Percentiles rank a stretch among this genome's conserved stretches.
These are phyloP conservation scores for Anguilla anguilla DNA, from an alignment of 2,797 vertebrate genomes.

Conservation along the genomic window DNA sequence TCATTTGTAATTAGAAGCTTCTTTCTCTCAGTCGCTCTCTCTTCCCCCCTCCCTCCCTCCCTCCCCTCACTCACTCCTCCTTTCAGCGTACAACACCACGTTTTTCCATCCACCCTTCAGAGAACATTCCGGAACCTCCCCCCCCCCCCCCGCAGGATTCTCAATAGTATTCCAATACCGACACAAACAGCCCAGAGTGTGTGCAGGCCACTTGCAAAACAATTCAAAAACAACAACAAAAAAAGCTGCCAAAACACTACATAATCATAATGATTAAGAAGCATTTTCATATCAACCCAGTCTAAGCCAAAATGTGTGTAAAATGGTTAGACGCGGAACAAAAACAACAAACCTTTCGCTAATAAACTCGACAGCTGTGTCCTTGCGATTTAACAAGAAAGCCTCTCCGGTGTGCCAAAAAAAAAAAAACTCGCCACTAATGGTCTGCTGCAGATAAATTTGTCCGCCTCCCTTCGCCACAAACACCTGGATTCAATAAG, in stretches of 20 bases:
- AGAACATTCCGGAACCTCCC: slow-evolving; percentile 4
- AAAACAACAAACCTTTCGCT: not conserved
- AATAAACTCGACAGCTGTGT: slow-evolving; percentile 13
- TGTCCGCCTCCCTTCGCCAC: not conserved
- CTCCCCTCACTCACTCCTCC: not conserved
- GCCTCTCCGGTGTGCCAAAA: not conserved
- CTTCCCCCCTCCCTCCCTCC: not conserved
- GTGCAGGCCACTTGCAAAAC: not conserved
- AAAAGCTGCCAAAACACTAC: not conserved
- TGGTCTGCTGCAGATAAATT: slow-evolving; percentile 3
- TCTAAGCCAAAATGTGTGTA: not conserved
- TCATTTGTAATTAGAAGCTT: slow-evolving; percentile 20
- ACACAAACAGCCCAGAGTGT: not conserved
- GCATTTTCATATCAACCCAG: not conserved
- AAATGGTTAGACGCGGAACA: not conserved
- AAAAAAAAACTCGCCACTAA: not conserved
- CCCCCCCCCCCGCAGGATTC: not conserved
- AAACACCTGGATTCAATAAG: slow-evolving; percentile 21
- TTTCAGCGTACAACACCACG: not conserved
- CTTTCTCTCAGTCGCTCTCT: not conserved
- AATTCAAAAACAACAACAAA: not conserved
- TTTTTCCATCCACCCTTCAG: not conserved
- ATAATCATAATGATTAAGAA: not conserved
- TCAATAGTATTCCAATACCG: not conserved
- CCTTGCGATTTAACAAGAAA: slow-evolving; percentile 1